Evolutionary conservation across 2,797 vertebrate species (phyloP).

Genomic region (Neostethus bicornis): DNA sequence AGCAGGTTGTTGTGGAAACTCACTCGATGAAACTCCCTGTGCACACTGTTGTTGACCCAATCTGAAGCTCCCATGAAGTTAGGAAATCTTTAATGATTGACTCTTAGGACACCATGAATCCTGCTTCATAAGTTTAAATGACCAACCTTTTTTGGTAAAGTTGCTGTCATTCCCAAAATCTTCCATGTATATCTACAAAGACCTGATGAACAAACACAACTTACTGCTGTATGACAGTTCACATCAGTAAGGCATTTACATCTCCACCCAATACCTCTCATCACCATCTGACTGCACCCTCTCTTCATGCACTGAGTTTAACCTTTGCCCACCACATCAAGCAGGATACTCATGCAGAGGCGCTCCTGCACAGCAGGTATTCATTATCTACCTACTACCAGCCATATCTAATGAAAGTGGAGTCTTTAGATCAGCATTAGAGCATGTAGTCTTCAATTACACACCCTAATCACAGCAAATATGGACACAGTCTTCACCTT

Average conservation of each 20-base stretch:
- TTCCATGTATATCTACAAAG: not conserved
- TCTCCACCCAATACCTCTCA: conserved; percentile 57
- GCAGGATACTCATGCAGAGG: conserved; percentile 17
- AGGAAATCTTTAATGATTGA: too few species aligned
- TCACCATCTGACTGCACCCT: conserved; percentile 48
- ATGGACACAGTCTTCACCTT: conserved; percentile 54
- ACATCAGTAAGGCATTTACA: conserved; percentile 33
- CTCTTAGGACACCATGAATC: too few species aligned
- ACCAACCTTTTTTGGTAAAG: too few species aligned
- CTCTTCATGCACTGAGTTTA: conserved; percentile 28
- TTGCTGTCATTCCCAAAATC: too few species aligned
- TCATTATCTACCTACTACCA: not conserved
- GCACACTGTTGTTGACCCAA: too few species aligned
- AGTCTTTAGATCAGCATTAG: conserved; percentile 45
- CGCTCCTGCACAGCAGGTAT: not conserved
- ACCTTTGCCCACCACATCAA: conserved; percentile 2
- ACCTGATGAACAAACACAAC: conserved; percentile 5
- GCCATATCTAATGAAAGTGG: conserved; percentile 6
- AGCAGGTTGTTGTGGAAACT: too few species aligned
- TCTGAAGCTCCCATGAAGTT: too few species aligned
- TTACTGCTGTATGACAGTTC: conserved; percentile 33
- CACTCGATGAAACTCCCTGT: too few species aligned
- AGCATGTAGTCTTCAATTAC: conserved; percentile 49
- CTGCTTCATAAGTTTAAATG: too few species aligned
- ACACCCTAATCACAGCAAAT: conserved; percentile 67